phyloP scores from a whole-genome alignment of 1,140 invertebrate species.

The Pollicipes pollicipes region DNA sequence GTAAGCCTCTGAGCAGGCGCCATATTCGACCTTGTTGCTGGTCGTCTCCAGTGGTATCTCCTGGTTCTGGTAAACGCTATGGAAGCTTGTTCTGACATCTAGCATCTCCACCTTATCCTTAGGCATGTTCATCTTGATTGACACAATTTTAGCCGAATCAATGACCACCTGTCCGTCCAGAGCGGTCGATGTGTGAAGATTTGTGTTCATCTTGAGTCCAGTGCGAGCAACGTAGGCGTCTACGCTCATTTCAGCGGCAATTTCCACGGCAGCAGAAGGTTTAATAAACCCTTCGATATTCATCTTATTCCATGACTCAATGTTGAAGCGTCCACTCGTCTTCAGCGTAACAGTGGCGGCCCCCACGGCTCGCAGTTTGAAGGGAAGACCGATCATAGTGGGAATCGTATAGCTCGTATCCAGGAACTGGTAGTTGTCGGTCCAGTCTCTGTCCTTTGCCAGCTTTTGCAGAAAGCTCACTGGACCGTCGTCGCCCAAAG shows the following conservation, averaged over 20 bases:
- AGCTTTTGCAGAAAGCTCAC: constrained; percentile 13
- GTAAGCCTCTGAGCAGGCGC: not conserved
- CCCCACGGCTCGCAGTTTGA: not conserved
- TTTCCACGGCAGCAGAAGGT: not conserved
- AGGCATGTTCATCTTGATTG: not conserved
- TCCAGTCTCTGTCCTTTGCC: not conserved
- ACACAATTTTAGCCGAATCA: not conserved
- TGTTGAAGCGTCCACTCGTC: not conserved
- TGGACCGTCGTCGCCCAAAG: constrained; percentile 7
- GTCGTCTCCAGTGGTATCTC: not conserved
- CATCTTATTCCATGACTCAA: not conserved
- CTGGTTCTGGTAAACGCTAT: not conserved
- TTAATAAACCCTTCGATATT: not conserved
- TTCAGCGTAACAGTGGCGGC: not conserved
- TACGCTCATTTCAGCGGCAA: not conserved
- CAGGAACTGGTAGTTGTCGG: not conserved
- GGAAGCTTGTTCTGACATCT: not conserved
- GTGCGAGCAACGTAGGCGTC: not conserved
- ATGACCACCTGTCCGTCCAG: not conserved
- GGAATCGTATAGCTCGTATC: not conserved
- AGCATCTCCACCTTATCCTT: not conserved
- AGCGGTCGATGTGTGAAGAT: not conserved
- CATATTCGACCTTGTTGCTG: not conserved
- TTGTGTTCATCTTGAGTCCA: not conserved
- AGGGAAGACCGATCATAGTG: not conserved